These are phyloP conservation scores for Neodon shergylaensis DNA, from an alignment of 2,113 vertebrate species.

Conservation along the genomic window DNA sequence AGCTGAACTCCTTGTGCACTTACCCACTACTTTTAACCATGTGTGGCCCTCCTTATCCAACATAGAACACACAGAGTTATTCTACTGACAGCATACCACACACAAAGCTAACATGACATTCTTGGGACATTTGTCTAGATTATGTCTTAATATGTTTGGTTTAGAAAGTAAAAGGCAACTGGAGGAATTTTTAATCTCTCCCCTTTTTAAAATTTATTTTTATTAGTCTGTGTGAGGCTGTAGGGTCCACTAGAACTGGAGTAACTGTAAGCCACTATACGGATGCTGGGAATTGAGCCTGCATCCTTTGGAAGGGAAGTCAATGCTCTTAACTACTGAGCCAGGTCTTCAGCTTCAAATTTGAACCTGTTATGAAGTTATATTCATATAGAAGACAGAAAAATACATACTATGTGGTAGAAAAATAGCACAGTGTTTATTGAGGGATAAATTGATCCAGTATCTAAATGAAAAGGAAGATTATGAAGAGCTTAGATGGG, in stretches of 20 bases:
- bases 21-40: not conserved
- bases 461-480: not conserved
- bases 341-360: not conserved
- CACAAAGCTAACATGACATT: constrained; percentile 37
- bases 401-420: not conserved
- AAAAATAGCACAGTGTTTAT: not conserved
- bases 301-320: not conserved
- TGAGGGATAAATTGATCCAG: not conserved
- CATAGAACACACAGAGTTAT: not conserved
- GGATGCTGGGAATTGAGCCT: not conserved
- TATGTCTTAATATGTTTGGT: constrained; percentile 61
- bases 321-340: not conserved
- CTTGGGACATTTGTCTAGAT: constrained; percentile 47
- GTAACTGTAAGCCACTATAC: not conserved
- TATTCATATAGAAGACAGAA: not conserved
- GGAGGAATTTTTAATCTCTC: constrained; percentile 12
- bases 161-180: constrained; percentile 21
- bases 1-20: not conserved
- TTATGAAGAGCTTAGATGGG: not conserved
- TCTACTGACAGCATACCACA: constrained; percentile 53
- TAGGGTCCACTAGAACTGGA: not conserved
- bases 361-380: constrained; percentile 27
- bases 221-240: not conserved
- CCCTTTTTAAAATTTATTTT: not conserved
- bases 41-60: not conserved